Conservation (phyloP, 2,797 vertebrate genomes). For the Sandelia bainsii region DNA sequence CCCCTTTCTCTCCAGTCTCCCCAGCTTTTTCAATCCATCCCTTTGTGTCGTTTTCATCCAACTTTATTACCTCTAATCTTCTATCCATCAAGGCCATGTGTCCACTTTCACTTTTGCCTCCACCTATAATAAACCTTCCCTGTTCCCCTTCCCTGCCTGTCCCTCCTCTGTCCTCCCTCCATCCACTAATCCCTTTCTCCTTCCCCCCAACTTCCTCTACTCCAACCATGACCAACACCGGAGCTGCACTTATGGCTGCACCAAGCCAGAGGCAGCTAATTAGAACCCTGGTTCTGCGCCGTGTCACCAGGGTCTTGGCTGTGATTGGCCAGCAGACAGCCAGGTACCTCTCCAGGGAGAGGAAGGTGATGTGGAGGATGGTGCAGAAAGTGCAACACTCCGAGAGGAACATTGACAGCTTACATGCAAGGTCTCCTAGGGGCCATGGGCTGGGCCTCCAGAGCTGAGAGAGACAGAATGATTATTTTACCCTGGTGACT, state of each 20-base stretch:
- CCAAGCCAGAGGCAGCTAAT: constrained; percentile 84
- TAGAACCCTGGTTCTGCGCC: constrained; percentile 77
- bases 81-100: constrained; percentile 18
- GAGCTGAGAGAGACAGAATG: constrained; percentile 63
- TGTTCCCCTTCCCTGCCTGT: constrained; percentile 38
- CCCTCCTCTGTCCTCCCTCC: constrained; percentile 56
- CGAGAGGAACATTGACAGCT: constrained; percentile 84
- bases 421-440: constrained; percentile 85
- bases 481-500: not conserved
- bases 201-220: constrained; percentile 78
- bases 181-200: constrained; percentile 41
- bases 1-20: constrained; percentile 34
- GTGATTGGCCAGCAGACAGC: constrained; percentile 86
- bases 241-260: constrained; percentile 80
- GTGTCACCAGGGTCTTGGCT: constrained; percentile 83
- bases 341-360: constrained; percentile 87
- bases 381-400: constrained; percentile 88
- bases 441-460: constrained; percentile 85
- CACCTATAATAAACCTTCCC: constrained; percentile 16
- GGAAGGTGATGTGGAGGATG: constrained; percentile 87
- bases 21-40: constrained; percentile 7
- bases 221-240: constrained; percentile 83
- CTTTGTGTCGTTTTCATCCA: constrained; percentile 34
- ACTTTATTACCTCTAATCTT: constrained; percentile 18
- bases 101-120: constrained; percentile 57